Evolutionary conservation across 2,888 invertebrate genomes (phyloP).

Genomic region (Euplagia quadripunctaria): DNA sequence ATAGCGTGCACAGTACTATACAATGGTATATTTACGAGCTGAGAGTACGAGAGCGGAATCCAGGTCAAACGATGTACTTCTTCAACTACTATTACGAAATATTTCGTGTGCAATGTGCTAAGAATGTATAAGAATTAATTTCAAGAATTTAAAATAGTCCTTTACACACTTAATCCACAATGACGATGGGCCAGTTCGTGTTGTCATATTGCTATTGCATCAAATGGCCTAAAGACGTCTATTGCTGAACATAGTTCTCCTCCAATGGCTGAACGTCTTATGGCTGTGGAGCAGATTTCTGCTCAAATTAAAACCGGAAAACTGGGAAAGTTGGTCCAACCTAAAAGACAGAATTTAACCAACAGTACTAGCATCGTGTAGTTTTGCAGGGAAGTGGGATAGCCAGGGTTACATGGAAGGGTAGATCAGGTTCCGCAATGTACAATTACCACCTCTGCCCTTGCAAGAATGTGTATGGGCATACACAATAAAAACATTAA

Average conservation of each 20-base stretch:
- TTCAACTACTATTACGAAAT: conserved; percentile 30
- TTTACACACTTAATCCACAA: background rate
- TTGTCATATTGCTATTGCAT: background rate
- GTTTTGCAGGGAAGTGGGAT: too few relatives aligned
- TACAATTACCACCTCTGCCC: too few relatives aligned
- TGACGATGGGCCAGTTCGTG: background rate
- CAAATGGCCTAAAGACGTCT: background rate
- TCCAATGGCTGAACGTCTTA: background rate
- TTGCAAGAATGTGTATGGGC: too few relatives aligned
- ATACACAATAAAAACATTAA: too few relatives aligned
- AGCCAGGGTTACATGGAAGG: too few relatives aligned
- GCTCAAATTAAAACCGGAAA: background rate
- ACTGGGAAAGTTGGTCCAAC: background rate
- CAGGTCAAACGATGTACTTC: conserved; percentile 51
- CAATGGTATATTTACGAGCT: conserved; percentile 29
- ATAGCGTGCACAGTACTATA: conserved; percentile 18
- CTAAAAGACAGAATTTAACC: background rate
- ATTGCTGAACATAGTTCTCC: background rate
- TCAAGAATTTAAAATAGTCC: background rate
- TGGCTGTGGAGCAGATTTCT: background rate
- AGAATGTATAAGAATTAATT: background rate
- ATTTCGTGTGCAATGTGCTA: conserved; percentile 16
- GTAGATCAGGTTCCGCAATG: too few relatives aligned
- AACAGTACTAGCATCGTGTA: too few relatives aligned
- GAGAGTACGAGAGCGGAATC: conserved; percentile 39